Evolutionary conservation across 2,888 invertebrate genomes (phyloP), one percentile per base, ranked within the genome.

Genomic region (Nasonovia ribisnigri): DNA sequence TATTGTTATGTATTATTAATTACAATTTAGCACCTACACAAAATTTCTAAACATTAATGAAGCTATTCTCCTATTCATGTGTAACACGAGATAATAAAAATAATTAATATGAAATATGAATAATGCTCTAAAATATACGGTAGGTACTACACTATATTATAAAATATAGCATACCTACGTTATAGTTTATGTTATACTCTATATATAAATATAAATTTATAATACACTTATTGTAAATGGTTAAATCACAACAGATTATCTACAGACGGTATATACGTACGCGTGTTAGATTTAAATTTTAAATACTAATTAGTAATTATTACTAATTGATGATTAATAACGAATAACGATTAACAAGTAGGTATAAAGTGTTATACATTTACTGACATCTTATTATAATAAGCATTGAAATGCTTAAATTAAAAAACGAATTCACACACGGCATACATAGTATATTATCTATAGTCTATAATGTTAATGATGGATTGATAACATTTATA

Each of bases 191-290:
- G 60, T 60, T 11, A 10, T 60, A 60, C 29, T 60, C 60, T 29
- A 60, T 60, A 29, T 29, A 29, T 6, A 24, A 6, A 26, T 36
- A 77, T 36, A 8, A 20, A 87, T 20, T 77, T 90, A 67, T 36
- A 46, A 51, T 48, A 48, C 26, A 48, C 48, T 51, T 24, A 51
- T 51, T 88, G 8, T 51, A 51, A 20, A n/a, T n/a, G 16, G n/a
- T 67, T 67, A 60, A 90, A 90, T 90, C 77, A 51, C 24, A 51
- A 90, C 36, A 90, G 77, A 90, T 90, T 90, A 90, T 8, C 48
- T 29, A 29, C 29, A 36, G 77, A 77, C 24, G 36, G 5, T n/a
- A 36, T 48, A 60, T 29, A 60, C 60, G 0, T 60, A 48, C 36
- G 51, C 11, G 48, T 36, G 24, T 51, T 77, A 36, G 77, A 36